These are phyloP conservation scores for Pristionchus japonicus DNA, from an alignment of 2,888 invertebrate genomes.

Conservation along the genomic window DNA sequence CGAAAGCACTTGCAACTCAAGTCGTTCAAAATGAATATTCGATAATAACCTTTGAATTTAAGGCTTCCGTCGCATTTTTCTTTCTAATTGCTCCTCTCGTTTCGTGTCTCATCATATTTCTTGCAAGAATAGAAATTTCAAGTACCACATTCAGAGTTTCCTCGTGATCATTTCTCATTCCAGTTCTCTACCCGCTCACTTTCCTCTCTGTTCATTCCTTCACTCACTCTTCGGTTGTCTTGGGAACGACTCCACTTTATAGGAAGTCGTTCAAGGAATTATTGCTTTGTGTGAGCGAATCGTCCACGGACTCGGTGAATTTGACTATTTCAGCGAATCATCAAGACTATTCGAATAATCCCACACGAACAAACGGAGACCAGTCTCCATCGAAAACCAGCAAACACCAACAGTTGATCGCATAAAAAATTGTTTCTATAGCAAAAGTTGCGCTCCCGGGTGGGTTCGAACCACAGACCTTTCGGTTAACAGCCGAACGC, in stretches of 20 bases:
- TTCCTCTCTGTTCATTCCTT: too few species aligned
- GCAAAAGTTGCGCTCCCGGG: slow-evolving; percentile 59
- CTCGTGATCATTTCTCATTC: not conserved
- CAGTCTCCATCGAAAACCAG: too few species aligned
- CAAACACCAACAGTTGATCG: not conserved
- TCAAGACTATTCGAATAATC: too few species aligned
- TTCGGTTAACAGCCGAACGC: slow-evolving; percentile 99
- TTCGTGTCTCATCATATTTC: not conserved
- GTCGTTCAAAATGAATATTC: not conserved
- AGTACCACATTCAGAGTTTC: not conserved
- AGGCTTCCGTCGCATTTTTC: not conserved
- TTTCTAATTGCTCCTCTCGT: not conserved
- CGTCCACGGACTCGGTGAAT: too few species aligned
- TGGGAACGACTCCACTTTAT: too few species aligned
- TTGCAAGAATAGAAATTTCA: not conserved
- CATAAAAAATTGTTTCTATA: not conserved
- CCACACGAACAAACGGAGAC: too few species aligned
- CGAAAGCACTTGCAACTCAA: not conserved
- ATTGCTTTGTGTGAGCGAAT: too few species aligned
- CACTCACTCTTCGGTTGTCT: too few species aligned
- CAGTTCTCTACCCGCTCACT: too few species aligned
- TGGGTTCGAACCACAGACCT: slow-evolving; percentile 94
- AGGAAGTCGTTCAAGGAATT: too few species aligned
- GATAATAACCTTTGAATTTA: too few species aligned
- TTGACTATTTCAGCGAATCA: too few species aligned